These are phyloP conservation scores for Podargus strigoides DNA, from an alignment of 2,797 vertebrate genomes.

Conservation along the genomic window DNA sequence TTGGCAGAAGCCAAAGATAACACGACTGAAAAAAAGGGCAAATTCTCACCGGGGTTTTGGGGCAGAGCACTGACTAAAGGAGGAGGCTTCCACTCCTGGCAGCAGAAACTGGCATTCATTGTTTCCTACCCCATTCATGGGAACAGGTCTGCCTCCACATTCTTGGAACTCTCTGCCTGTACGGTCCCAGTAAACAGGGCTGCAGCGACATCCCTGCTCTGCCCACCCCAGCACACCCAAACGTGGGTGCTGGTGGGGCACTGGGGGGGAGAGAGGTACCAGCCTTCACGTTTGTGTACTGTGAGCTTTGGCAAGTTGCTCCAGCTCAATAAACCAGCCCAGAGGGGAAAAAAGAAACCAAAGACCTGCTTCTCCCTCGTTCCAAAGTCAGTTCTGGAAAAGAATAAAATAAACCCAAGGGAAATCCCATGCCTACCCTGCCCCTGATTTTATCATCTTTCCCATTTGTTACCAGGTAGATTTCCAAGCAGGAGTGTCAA, in stretches of 20 bases:
- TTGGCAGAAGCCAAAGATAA: neutral
- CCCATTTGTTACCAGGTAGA: neutral
- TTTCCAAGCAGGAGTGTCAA: neutral
- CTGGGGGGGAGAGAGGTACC: neutral
- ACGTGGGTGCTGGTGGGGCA: rapidly evolving
- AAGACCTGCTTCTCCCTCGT: neutral
- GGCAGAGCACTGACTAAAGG: neutral
- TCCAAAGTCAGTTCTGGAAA: neutral
- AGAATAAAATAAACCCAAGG: neutral
- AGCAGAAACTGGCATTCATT: neutral
- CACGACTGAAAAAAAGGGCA: neutral
- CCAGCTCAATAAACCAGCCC: neutral
- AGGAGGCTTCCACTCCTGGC: neutral
- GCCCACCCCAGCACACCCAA: neutral
- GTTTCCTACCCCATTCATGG: neutral
- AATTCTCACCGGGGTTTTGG: neutral
- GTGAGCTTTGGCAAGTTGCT: neutral
- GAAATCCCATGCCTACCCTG: neutral
- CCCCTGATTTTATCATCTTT: neutral
- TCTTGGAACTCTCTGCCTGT: neutral
- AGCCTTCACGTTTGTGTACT: rapidly evolving
- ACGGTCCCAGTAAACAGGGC: neutral
- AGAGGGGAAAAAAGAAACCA: neutral
- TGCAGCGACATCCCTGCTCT: neutral
- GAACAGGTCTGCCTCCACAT: neutral